Evolutionary conservation across 1,140 invertebrate genomes (phyloP), one percentile per base, ranked within the genome.

Genomic region (Zaprionus tsacasi): DNA sequence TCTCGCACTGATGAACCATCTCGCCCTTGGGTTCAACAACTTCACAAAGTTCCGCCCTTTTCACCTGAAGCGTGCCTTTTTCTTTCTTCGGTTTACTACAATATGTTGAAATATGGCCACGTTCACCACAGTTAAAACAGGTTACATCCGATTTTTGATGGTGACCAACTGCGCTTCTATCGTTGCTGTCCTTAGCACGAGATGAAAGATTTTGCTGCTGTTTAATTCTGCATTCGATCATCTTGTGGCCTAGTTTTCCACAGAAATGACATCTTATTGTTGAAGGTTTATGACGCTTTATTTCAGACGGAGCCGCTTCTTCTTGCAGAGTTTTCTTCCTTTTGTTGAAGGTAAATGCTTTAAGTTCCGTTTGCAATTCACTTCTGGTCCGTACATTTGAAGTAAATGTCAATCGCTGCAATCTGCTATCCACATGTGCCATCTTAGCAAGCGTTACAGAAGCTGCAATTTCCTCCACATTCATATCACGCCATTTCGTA

Each of bases 251-350:
- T 30, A 30, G 27, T 30, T 30, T 30, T 30, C 27, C 27, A 30
- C 27, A 30, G 27, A 30, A 30, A 30, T 30, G 27, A 30, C 27
- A 76, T 15, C 60, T 59, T 11, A 66, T 55, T 56, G 67, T 60
- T 71, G 61, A 56, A 48, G 36, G 35, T 56, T 66, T 66, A 13
- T 10, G 38, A 6, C 36, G 25, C 63, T 66, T 76, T 15, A 27
- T 38, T 36, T 66, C 68, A 61, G 50, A 43, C 33, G 36, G 52
- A 27, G 70, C 30, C 59, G 3, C 36, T 56, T 56, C 57, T 17
- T 68, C 15, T 57, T 74, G 64, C 17, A 36, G 13, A 63, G 11
- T 38, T 48, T 74, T 74, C 38, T 69, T 74, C 48, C 52, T 75
- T 70, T 75, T 75, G 25, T 30, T 30, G 27, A 30, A 30, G 3